Percentiles rank a stretch among this genome's conserved stretches.
These are phyloP conservation scores for Ptychobarbus kaznakovi DNA, from an alignment of 2,797 vertebrate species.

Conservation along the genomic window DNA sequence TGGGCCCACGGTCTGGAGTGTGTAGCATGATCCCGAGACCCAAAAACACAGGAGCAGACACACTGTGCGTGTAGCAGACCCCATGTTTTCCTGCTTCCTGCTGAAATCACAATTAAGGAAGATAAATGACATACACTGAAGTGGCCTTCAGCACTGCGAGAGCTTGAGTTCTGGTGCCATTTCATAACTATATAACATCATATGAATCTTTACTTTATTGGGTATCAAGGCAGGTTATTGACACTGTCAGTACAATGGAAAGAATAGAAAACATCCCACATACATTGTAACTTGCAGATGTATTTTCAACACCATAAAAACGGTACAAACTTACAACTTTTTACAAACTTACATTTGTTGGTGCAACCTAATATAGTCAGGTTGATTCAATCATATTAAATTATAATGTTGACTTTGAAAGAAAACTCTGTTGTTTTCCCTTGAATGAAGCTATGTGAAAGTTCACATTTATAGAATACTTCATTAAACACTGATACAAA, in stretches of 20 bases:
- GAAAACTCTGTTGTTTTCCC: neutral
- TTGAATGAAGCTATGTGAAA: neutral
- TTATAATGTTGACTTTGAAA: neutral
- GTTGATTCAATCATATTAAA: neutral
- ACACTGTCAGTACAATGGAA: neutral
- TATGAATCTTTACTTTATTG: neutral
- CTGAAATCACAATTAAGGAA: slow-evolving; percentile 45
- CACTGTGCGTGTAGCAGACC: slow-evolving; percentile 37
- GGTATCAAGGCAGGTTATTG: neutral
- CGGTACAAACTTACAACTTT: neutral
- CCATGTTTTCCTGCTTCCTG: slow-evolving; percentile 62
- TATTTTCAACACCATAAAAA: neutral
- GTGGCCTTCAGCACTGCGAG: neutral
- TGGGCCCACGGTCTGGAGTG: slow-evolving; percentile 51
- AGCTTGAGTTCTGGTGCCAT: neutral
- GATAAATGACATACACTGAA: neutral
- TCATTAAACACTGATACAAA: neutral
- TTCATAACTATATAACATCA: neutral
- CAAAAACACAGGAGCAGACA: slow-evolving; percentile 58
- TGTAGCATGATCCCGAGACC: slow-evolving; percentile 47
- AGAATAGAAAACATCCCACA: neutral
- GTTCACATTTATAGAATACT: neutral
- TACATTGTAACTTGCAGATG: neutral
- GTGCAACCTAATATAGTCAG: neutral
- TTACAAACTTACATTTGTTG: neutral